Conservation (phyloP, 2,888 invertebrate species). For the Heliconius ismenius region DNA sequence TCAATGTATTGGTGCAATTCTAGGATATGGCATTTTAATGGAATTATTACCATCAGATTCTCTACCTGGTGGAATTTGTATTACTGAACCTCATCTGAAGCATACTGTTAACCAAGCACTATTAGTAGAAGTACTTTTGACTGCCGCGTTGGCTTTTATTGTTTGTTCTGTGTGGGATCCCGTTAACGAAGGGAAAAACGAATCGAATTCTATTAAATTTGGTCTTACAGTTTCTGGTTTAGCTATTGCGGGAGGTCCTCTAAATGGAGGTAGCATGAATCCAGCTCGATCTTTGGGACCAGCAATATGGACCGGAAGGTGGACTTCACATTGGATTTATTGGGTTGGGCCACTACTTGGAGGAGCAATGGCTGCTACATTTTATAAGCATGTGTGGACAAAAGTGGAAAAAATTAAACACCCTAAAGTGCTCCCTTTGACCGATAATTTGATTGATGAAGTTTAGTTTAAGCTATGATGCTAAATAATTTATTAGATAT, state of each 20-base stretch:
- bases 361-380: slow-evolving; percentile 53
- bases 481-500: too few species aligned
- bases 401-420: slow-evolving; percentile 46
- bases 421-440: slow-evolving; percentile 25
- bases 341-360: slow-evolving; percentile 84
- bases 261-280: slow-evolving; percentile 88
- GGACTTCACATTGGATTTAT: slow-evolving; percentile 86
- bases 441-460: slow-evolving; percentile 16
- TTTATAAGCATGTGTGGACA: slow-evolving; percentile 61
- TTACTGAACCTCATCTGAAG: slow-evolving; percentile 79
- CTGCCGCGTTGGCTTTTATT: slow-evolving; percentile 84
- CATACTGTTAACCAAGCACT: slow-evolving; percentile 80
- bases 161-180: slow-evolving; percentile 88
- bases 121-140: slow-evolving; percentile 83
- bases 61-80: slow-evolving; percentile 77
- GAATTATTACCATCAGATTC: slow-evolving; percentile 71
- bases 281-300: slow-evolving; percentile 87
- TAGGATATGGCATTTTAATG: slow-evolving; percentile 85
- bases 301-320: slow-evolving; percentile 85
- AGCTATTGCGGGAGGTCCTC: slow-evolving; percentile 84
- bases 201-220: slow-evolving; percentile 85
- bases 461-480: slow-evolving; percentile 8
- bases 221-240: slow-evolving; percentile 85
- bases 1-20: slow-evolving; percentile 85
- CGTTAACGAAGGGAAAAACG: slow-evolving; percentile 83